phyloP scores from a whole-genome alignment of 2,888 invertebrate genomes.

The Zhuqinia jingwanae region DNA sequence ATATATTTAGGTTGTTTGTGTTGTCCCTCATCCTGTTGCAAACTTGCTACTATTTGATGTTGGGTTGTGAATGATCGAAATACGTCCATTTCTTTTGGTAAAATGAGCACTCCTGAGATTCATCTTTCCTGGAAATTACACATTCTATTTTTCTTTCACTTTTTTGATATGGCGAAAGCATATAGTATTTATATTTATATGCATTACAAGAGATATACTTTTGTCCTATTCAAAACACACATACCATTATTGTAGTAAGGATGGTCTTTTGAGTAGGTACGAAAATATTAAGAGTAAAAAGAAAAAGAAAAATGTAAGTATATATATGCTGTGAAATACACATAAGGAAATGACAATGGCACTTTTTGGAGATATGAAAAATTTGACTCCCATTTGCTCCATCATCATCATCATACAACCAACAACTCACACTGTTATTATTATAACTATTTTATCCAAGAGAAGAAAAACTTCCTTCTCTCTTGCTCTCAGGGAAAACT shows the following conservation, averaged over 20 bases:
- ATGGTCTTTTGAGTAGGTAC: too few species aligned
- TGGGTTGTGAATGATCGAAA: slow-evolving; percentile 42
- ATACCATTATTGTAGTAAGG: too few species aligned
- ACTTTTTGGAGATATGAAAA: slow-evolving; percentile 71
- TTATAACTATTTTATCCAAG: background rate
- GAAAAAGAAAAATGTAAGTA: slow-evolving; percentile 27
- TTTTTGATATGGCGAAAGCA: background rate
- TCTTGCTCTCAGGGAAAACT: background rate
- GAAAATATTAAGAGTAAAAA: background rate
- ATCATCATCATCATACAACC: too few species aligned
- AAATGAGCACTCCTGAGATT: slow-evolving; percentile 75
- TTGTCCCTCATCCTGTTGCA: slow-evolving; percentile 25
- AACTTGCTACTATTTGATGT: slow-evolving; percentile 35
- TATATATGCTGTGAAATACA: slow-evolving; percentile 26
- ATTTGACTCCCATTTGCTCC: slow-evolving; percentile 69
- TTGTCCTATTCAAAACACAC: too few species aligned
- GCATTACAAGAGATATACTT: background rate
- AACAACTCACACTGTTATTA: slow-evolving; percentile 25
- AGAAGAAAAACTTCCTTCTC: background rate
- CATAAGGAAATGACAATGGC: slow-evolving; percentile 72
- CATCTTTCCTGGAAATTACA: slow-evolving; percentile 35
- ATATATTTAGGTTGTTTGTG: too few species aligned
- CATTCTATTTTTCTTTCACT: slow-evolving; percentile 33
- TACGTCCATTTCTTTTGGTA: slow-evolving; percentile 71
- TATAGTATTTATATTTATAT: background rate